phyloP scores from a whole-genome alignment of 2,113 vertebrate genomes.

The Leucoraja erinaceus region DNA sequence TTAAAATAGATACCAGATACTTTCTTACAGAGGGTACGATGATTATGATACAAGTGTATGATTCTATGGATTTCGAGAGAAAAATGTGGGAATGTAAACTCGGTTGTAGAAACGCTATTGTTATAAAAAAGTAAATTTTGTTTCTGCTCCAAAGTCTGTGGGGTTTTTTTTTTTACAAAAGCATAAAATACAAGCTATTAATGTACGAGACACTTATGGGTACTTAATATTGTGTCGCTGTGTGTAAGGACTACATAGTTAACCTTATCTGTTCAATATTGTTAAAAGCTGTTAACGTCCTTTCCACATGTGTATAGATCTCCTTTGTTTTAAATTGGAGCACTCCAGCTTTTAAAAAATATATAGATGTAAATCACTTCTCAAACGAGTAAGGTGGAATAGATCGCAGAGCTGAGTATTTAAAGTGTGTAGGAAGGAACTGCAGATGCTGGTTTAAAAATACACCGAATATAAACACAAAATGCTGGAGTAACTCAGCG shows the following conservation, averaged over 20 bases:
- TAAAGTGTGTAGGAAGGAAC: background rate
- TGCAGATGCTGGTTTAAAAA: too few species aligned
- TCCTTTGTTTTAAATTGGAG: background rate
- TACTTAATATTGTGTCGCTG: background rate
- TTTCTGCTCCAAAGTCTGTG: background rate
- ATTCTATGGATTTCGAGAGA: background rate
- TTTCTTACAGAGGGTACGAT: background rate
- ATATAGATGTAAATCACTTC: background rate
- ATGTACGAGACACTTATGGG: background rate
- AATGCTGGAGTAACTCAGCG: too few species aligned
- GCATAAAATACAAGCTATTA: background rate
- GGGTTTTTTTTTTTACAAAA: background rate
- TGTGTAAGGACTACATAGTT: background rate
- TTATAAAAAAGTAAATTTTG: background rate
- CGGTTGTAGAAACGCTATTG: background rate
- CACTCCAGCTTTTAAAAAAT: background rate
- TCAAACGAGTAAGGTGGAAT: background rate
- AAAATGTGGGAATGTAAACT: background rate
- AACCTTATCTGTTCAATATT: background rate
- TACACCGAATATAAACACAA: too few species aligned
- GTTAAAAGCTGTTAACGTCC: background rate
- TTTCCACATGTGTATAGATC: background rate
- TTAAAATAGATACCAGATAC: background rate
- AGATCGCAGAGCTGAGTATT: background rate
- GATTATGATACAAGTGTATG: background rate